Conservation (phyloP, 2,888 invertebrate species). For the Crematogaster levior region DNA sequence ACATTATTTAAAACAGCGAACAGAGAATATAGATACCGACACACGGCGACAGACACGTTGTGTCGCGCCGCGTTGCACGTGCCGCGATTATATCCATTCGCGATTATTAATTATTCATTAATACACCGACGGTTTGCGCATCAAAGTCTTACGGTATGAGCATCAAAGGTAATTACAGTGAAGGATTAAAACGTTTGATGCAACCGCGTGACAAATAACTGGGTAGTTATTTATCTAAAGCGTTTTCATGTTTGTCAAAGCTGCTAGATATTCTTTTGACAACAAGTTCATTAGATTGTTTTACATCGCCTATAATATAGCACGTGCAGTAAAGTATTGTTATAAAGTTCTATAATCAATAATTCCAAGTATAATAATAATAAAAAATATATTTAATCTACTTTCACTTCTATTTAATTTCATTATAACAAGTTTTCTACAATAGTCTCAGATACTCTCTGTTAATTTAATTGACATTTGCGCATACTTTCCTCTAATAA, state of each 20-base stretch:
- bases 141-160: constrained; percentile 3
- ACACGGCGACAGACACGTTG: not conserved
- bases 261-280: not conserved
- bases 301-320: not conserved
- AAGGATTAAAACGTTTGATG: constrained; percentile 28
- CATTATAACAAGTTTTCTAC: not conserved
- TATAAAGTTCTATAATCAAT: not conserved
- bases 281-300: not conserved
- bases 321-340: not conserved
- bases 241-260: not conserved
- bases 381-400: not conserved
- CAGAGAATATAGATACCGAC: constrained; percentile 18
- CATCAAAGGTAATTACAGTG: constrained; percentile 24
- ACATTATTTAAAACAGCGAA: constrained; percentile 38
- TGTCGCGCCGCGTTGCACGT: constrained; percentile 16
- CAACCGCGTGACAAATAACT: not conserved
- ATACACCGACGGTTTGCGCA: not conserved
- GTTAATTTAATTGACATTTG: not conserved
- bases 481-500: not conserved
- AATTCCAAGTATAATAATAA: not conserved
- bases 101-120: constrained; percentile 52
- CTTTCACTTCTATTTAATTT: not conserved
- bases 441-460: not conserved
- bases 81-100: constrained; percentile 15
- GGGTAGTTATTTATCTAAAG: not conserved